Conservation (phyloP, 2,113 vertebrate species). For the Antigone vipio region DNA sequence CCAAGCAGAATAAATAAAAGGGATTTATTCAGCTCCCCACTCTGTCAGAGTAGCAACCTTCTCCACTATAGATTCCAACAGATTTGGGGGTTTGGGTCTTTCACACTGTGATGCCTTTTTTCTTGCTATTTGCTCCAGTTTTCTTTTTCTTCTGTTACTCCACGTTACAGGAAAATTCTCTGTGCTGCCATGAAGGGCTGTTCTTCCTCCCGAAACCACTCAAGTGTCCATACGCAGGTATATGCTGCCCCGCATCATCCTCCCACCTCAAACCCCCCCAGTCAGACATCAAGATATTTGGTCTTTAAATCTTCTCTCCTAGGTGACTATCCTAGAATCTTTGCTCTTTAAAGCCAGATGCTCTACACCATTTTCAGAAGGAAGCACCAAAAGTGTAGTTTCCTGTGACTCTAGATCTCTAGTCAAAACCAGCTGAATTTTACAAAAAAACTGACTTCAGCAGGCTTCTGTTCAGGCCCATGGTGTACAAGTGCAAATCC, state of each 20-base stretch:
- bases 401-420: not conserved
- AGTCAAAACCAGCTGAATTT: not conserved
- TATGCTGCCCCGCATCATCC: not conserved
- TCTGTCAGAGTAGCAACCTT: not conserved
- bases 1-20: not conserved
- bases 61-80: not conserved
- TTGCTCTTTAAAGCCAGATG: not conserved
- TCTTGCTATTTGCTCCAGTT: not conserved
- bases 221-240: not conserved
- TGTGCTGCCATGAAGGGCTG: fast-evolving
- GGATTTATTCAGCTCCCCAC: not conserved
- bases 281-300: not conserved
- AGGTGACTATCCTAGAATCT: not conserved
- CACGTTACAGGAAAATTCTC: not conserved
- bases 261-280: fast-evolving
- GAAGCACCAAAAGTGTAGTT: not conserved
- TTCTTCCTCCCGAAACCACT: not conserved
- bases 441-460: not conserved
- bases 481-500: not conserved
- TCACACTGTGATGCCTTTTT: not conserved
- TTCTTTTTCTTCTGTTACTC: not conserved
- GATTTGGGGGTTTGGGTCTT: not conserved
- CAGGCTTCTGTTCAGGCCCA: not conserved
- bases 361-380: not conserved
- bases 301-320: not conserved